These are phyloP conservation scores for Cercocebus atys DNA, from an alignment of 2,113 vertebrate species.

Conservation along the genomic window DNA sequence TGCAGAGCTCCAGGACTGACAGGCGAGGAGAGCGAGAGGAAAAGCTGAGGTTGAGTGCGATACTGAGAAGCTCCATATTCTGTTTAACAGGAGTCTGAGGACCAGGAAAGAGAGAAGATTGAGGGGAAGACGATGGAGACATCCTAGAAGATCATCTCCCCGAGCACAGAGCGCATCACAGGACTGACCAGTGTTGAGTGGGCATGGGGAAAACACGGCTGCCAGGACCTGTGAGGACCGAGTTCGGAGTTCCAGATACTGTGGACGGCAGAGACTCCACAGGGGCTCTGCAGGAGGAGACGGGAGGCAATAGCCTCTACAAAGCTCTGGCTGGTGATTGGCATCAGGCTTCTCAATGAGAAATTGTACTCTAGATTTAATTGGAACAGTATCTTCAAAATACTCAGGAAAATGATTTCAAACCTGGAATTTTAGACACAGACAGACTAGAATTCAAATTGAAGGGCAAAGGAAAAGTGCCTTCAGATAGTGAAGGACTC, in stretches of 20 bases:
- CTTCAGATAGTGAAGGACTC: neutral
- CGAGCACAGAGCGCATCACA: neutral
- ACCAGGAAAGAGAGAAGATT: neutral
- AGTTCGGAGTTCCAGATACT: neutral
- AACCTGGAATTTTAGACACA: neutral
- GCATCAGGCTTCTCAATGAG: neutral
- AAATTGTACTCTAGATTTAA: neutral
- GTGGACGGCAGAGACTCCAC: neutral
- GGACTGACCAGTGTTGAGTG: neutral
- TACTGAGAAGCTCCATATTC: neutral
- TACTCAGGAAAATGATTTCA: neutral
- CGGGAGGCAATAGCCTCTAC: neutral
- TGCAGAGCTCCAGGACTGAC: neutral
- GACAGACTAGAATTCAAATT: neutral
- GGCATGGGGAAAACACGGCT: neutral
- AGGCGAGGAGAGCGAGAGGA: neutral
- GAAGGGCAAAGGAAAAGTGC: neutral
- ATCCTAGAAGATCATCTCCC: neutral
- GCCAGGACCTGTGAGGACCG: neutral
- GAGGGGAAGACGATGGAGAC: neutral
- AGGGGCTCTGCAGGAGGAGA: neutral
- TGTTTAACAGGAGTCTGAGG: neutral
- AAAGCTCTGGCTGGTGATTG: neutral
- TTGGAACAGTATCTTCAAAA: neutral
- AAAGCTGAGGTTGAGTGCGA: neutral